Evolutionary conservation across 2,888 invertebrate species (phyloP), one percentile per base, ranked within the genome.

Genomic region (Ophioninae sp.): DNA sequence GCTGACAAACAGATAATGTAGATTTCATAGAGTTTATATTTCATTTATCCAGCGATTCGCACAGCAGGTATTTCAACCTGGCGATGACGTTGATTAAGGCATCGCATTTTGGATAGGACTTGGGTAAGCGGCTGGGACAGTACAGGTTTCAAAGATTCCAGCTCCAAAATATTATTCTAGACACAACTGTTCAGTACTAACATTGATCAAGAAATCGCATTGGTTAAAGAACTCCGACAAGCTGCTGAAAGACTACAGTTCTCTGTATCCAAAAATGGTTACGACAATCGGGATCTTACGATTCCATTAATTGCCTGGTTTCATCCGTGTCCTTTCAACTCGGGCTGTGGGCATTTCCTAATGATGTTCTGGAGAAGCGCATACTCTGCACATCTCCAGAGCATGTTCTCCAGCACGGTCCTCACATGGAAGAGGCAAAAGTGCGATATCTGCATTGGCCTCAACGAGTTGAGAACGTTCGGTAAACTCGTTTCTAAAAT

Each of bases 401-500:
- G 51, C 17, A 13, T 17, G 17, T 51, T 51, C 3, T 51, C 17
- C 17, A 51, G 6, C 17, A 17, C 51, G 51, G 17, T 37, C 71
- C n/a, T 30, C n/a, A 8, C 37, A 51, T 59, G 61, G 67, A 30
- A 13, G 76, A 44, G n/a, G 65, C 17, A 67, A 41, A 71, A 59
- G 30, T 64, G 61, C 64, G 13, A 17, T 68, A 76, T 75, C 23
- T 65, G 58, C 44, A 23, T 51, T 37, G 17, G 71, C 23, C 61
- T n/a, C 65, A 41, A 44, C 37, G 37, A 58, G 41, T 69, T 74
- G 9, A 13, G 56, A 71, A 67, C 30, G 71, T 44, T 64, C 63
- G 78, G 73, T 82, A 69, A 82, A 78, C 68, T 63, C 59, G 75
- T 79, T 79, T 69, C 65, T 51, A 67, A 75, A 82, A 82, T 82